A percentile compares a stretch with the other conserved stretches of the same genome.
phyloP scores from a whole-genome alignment of 2,888 invertebrate genomes.

The Melolontha melolontha region DNA sequence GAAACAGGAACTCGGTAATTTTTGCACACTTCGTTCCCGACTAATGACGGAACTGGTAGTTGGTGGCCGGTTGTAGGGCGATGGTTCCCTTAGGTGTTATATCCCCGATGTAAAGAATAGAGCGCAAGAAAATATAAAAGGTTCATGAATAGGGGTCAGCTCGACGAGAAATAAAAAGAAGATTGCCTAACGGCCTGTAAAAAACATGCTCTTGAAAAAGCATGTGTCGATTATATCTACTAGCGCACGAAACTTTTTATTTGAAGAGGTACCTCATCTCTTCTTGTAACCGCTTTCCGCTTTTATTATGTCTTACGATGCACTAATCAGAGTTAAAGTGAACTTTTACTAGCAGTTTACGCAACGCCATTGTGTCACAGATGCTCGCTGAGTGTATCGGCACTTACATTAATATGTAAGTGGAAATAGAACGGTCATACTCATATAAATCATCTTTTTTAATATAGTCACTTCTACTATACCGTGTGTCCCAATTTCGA shows the following conservation, averaged over 20 bases:
- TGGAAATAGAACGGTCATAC: not conserved
- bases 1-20: slow-evolving; percentile 47
- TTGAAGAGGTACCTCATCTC: slow-evolving; percentile 24
- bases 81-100: slow-evolving; percentile 58
- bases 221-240: slow-evolving; percentile 41
- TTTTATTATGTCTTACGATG: slow-evolving; percentile 36
- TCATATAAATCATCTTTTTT: no score
- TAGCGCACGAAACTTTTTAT: slow-evolving; percentile 39
- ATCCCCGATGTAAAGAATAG: slow-evolving; percentile 49
- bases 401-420: slow-evolving; percentile 9
- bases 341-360: slow-evolving; percentile 21
- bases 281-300: slow-evolving; percentile 24
- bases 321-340: slow-evolving; percentile 30
- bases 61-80: slow-evolving; percentile 52
- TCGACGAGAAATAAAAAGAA: slow-evolving; percentile 43
- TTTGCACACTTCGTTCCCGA: slow-evolving; percentile 48
- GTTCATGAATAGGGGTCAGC: slow-evolving; percentile 52
- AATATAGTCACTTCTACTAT: no score
- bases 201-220: slow-evolving; percentile 43
- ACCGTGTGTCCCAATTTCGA: no score
- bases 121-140: slow-evolving; percentile 53
- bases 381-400: slow-evolving; percentile 14
- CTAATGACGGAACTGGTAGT: slow-evolving; percentile 56
- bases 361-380: slow-evolving; percentile 8
- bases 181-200: slow-evolving; percentile 43